Base-by-base conservation (phyloP, 2,888 invertebrate species). In the Oscheius sp. region DNA sequence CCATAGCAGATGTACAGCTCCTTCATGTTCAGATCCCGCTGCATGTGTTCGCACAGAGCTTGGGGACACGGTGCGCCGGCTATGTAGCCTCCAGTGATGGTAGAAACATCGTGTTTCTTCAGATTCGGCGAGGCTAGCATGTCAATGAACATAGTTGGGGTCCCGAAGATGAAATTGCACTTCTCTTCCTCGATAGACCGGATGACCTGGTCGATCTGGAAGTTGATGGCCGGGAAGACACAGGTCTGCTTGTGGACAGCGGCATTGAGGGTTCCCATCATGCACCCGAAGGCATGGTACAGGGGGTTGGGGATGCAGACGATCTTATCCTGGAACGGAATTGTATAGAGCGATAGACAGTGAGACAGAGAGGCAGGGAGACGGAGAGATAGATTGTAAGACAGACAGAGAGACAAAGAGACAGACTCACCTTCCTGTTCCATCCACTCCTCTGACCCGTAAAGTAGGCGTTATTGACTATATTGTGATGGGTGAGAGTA, bases 261-360 rank as follows among this genome's bases (percentile, higher is more conserved):
- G 7, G 91, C 91, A 0, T 91, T 90, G 47, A 93, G 84, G 33
- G 93, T 90, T 0, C 92, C 93, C 59, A 93, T 90, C 1, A 93
- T 92, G 75, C 93, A 92, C 0, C 94, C 95, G 88, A 93, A 95
- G 50, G 93, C 94, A 89, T 96, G 95, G 89, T 89, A 88, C 35
- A 88, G 81, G 0, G 88, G 88, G 51, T 87, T 88, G 11, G 87
- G 87, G 57, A 88, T 84, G 79, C 88, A 88, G 50, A 65, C 13
- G 2, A 65, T 50, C 47, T 65, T 50, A 11, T 65, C 50, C 65
- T 65, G 21, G 47, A 63, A 63, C 2, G 21, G 21, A 21, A 21
- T 21, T 21, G 21, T 21, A 21, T 0, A 21, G 21, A 21, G 21
- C 21, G 21, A 21, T 21, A 21, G 21, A 21, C 42, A 42, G 42